Conservation (phyloP, 2,113 vertebrate genomes). For the Amblyornis subalaris region DNA sequence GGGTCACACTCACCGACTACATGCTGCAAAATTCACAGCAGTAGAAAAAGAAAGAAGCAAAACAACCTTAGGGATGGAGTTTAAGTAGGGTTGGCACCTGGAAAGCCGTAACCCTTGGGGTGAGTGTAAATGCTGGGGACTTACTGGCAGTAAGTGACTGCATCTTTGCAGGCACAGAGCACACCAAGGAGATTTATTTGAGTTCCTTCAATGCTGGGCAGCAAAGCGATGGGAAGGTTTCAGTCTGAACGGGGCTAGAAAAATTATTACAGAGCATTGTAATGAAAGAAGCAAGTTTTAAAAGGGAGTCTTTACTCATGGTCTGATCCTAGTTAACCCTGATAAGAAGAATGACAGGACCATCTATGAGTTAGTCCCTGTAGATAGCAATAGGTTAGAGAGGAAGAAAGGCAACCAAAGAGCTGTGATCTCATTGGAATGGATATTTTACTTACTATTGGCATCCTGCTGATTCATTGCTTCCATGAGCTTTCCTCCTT, state of each 20-base stretch:
- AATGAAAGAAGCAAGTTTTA: not conserved
- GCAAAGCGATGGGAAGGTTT: not conserved
- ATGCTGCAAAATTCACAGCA: not conserved
- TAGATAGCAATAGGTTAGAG: not conserved
- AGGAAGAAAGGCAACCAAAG: not conserved
- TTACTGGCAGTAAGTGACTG: not conserved
- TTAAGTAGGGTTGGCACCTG: not conserved
- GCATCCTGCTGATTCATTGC: not conserved
- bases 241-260: not conserved
- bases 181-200: not conserved
- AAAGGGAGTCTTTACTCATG: constrained; percentile 7
- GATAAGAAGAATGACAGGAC: not conserved
- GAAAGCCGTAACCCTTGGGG: not conserved
- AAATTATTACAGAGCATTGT: not conserved
- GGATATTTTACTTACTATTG: not conserved
- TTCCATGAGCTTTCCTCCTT: not conserved
- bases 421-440: not conserved
- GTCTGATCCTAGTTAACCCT: constrained; percentile 26
- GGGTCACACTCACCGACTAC: not conserved
- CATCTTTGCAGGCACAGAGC: not conserved
- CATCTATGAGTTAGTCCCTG: not conserved
- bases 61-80: not conserved
- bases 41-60: not conserved
- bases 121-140: not conserved
- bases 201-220: not conserved